Evolutionary conservation across 2,888 invertebrate genomes (phyloP), one percentile per base, ranked within the genome.

Genomic region (Boloria euphrosyne): DNA sequence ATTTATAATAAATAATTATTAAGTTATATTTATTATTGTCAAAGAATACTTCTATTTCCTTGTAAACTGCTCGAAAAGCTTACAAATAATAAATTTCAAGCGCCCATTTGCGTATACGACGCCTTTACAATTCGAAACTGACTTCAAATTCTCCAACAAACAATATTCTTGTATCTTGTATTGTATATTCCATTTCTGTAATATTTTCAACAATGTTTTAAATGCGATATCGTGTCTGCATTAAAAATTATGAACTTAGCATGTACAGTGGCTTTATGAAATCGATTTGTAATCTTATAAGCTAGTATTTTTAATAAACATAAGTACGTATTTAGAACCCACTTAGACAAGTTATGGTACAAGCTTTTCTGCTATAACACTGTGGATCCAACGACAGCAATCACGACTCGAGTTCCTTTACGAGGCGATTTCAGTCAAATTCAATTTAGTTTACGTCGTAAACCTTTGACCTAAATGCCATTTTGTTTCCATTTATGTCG

Each of bases 371-470:
- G 53, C 63, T 54, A 65, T 81, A 80, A 81, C 79, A 74, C 76
- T 74, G 72, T 77, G 76, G 82, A 74, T 78, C 73, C 74, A 81
- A 80, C 81, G 82, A 81, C 81, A 80, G 81, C 85, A 81, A 84
- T 82, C 67, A 69, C 62, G 78, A 78, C 79, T 82, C 80, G 81
- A 80, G 77, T 77, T 83, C 77, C 82, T 90, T 91, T 90, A 91
- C 87, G 91, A 89, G 69, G 80, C 78, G 80, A 87, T 86, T 86
- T 76, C 79, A 83, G 78, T 80, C 82, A 75, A 84, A 89, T 92
- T 90, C 91, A 90, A 92, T 92, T 91, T 88, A 84, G 83, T 89
- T 85, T 79, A 84, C 66, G 73, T 82, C 82, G 82, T 90, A 89
- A 90, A 89, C 90, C 85, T 85, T 83, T 89, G 87, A 89, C 89